Base-by-base conservation (phyloP, 2,797 vertebrate species). In the Heliangelus exortis region DNA sequence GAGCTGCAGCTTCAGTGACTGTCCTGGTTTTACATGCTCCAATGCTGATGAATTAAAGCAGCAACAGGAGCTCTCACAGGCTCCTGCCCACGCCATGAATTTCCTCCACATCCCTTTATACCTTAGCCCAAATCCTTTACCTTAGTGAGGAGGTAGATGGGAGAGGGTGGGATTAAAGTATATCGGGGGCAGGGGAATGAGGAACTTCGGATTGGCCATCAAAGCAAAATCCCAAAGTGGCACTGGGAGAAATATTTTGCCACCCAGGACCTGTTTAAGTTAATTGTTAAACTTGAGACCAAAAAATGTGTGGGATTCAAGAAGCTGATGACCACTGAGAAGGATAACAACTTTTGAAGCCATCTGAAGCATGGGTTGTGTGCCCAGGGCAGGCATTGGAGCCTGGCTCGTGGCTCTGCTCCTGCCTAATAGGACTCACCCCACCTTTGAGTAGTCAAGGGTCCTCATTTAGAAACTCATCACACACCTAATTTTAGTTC, bases 21-120 rank as follows among this genome's bases (percentile, higher is more conserved):
- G 92, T 95, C 88, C 94, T 93, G 89, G 80, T 90, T 96, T 93
- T 93, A 67, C 73, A 82, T 85, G 84, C 93, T 95, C 12, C 7
- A 88, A 66, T 61, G 91, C 83, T 93, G 80, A 90, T 91, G 89
- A 93, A 90, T 94, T 89, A 80, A 93, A 94, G 84, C 66, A 73
- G 92, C 73, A 84, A 84, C 59, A 91, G 89, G 58, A 91, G 28
- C 11, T 90, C 90, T 58, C 77, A n/a, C 74, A 87, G 82, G 63
- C 65, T 95, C 61, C 82, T 63, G 71, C 61, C 87, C 2, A 0
- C 0, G 1, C 41, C 33, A 23, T 45, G 41, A 62, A 29, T 95
- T 91, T 79, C 74, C 80, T 87, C 67, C 15, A 15, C 73, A 47
- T 50, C 48, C 29, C 53, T 94, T 81, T 79, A 61, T 55, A 58